These are phyloP conservation scores for Rhagium mordax DNA, from an alignment of 2,888 invertebrate genomes.

Conservation along the genomic window DNA sequence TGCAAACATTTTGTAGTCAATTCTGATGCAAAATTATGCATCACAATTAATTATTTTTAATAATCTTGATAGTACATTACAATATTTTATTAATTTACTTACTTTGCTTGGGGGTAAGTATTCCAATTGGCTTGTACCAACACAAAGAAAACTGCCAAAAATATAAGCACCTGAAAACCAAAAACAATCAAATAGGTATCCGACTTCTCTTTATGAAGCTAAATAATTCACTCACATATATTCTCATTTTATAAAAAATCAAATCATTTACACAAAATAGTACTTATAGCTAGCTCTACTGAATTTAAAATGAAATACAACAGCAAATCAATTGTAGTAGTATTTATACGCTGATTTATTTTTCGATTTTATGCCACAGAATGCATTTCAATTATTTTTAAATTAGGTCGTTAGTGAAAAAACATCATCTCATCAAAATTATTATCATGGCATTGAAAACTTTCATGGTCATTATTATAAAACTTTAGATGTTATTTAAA, in stretches of 20 bases:
- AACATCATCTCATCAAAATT: constrained; percentile 50
- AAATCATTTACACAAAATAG: constrained; percentile 10
- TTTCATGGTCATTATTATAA: constrained; percentile 44
- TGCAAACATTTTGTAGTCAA: no score
- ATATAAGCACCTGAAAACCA: constrained; percentile 32
- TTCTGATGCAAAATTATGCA: no score
- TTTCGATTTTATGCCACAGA: constrained; percentile 47
- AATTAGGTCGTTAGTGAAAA: constrained; percentile 48
- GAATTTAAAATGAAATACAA: constrained; percentile 15
- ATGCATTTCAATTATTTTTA: constrained; percentile 44
- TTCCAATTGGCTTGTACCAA: constrained; percentile 2
- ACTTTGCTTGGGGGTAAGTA: not conserved
- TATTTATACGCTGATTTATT: constrained; percentile 36
- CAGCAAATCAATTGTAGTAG: not conserved
- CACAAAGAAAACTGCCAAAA: constrained; percentile 23
- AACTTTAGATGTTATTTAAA: constrained; percentile 30
- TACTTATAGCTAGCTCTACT: not conserved
- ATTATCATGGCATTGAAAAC: constrained; percentile 42
- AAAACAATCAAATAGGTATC: not conserved
- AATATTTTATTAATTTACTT: not conserved
- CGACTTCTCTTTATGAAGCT: not conserved
- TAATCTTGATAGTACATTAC: not conserved
- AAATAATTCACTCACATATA: constrained; percentile 31
- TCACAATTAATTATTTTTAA: no score
- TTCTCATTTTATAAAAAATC: constrained; percentile 35